Evolutionary conservation across 2,797 vertebrate genomes (phyloP).

Genomic region (Phrynocephalus vlangalii): DNA sequence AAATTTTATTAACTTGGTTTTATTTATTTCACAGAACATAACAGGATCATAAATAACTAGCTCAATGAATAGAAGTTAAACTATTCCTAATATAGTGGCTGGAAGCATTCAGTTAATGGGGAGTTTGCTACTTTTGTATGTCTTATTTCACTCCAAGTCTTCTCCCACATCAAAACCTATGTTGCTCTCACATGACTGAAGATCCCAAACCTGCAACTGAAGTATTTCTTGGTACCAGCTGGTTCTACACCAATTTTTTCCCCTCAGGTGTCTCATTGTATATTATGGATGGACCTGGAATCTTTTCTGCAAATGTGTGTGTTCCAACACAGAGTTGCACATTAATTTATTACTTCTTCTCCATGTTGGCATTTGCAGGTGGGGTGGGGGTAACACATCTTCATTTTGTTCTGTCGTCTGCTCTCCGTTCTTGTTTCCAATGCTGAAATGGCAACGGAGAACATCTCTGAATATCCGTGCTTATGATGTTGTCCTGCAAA

Average conservation of each 20-base stretch:
- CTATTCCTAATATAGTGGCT: background rate
- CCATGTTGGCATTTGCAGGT: too few species aligned
- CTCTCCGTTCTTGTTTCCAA: too few species aligned
- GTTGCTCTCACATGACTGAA: background rate
- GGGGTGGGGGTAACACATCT: too few species aligned
- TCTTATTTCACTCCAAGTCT: too few species aligned
- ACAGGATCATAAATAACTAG: background rate
- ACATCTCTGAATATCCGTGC: background rate
- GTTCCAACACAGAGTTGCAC: background rate
- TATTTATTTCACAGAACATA: background rate
- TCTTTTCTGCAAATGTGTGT: background rate
- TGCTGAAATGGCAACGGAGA: too few species aligned
- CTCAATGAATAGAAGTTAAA: background rate
- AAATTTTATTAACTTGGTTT: background rate
- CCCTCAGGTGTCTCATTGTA: background rate
- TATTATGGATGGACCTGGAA: background rate
- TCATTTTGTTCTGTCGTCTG: too few species aligned
- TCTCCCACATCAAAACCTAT: too few species aligned
- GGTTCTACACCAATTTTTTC: background rate
- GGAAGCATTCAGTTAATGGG: background rate
- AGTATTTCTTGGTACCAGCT: background rate
- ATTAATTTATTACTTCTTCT: too few species aligned
- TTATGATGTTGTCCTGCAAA: background rate
- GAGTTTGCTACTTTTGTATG: background rate
- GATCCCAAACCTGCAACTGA: background rate